Percentiles rank a stretch among this genome's conserved stretches.
phyloP scores from a whole-genome alignment of 2,888 invertebrate genomes.

The Tachystola acroxantha region DNA sequence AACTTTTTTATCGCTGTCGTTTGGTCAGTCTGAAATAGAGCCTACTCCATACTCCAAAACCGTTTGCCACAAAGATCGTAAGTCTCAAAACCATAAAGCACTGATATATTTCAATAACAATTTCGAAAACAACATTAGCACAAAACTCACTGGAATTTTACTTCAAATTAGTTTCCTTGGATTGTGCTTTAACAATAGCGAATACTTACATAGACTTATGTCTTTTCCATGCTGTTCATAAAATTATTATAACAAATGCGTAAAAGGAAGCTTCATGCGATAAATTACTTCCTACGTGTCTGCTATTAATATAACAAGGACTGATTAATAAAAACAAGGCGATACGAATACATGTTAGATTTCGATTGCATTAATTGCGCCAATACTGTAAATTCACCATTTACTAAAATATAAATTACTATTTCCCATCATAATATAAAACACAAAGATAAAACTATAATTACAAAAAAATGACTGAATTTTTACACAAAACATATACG shows the following conservation, averaged over 20 bases:
- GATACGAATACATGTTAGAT: too few species aligned
- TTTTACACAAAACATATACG: conserved; percentile 33
- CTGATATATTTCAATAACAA: not conserved
- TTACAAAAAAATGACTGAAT: conserved; percentile 46
- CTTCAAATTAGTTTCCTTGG: too few species aligned
- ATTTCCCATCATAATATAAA: conserved; percentile 34
- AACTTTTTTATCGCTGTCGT: too few species aligned
- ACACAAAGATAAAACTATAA: conserved; percentile 44
- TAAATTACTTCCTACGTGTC: too few species aligned
- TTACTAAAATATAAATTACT: conserved; percentile 39
- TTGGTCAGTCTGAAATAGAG: too few species aligned
- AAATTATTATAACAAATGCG: not conserved
- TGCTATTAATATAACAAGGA: too few species aligned
- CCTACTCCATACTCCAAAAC: not conserved
- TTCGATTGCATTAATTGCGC: conserved; percentile 21
- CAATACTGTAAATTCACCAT: conserved; percentile 24
- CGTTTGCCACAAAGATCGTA: too few species aligned
- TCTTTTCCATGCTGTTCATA: not conserved
- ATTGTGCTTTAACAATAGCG: too few species aligned
- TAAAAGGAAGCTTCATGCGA: not conserved
- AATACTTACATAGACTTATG: too few species aligned
- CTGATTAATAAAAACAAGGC: too few species aligned
- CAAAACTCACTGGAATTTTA: conserved; percentile 1
- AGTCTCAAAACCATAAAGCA: too few species aligned
- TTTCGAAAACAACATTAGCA: not conserved